Evolutionary conservation across 2,888 invertebrate species (phyloP), one percentile per base, ranked within the genome.

Genomic region (Melinaea menophilus): DNA sequence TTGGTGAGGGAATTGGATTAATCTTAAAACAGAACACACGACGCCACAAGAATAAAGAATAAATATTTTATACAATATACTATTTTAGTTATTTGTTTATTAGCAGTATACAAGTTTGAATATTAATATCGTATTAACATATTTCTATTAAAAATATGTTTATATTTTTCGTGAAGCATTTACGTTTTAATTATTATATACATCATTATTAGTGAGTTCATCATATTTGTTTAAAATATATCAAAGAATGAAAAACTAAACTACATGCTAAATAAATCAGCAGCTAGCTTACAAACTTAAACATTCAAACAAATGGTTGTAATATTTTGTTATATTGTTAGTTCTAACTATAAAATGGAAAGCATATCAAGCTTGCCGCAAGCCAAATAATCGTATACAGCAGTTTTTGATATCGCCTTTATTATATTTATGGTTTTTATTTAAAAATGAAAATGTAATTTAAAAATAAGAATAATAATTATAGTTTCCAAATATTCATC

Each of bases 361-460:
- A 51, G 11, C 51, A 22, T 4, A 31, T 31, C 51, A 31, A 51
- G 31, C 51, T 51, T n/a, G 51, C 31, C 31, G 31, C 51, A 51
- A 51, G 51, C 51, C 51, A 51, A 51, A 51, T 51, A 51, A 9
- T 51, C 12, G 31, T 31, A 51, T 51, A 51, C 51, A 51, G 31
- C 31, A 22, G 31, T 51, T 51, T 51, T 41, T 51, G 31, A 31
- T 51, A 51, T 51, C 22, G 22, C 31, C 9, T 41, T 48, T 51
- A 51, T 51, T 51, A 51, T 31, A 51, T 51, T 51, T 51, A 51
- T 51, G 31, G 31, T 31, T 31, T 48, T 51, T 31, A 31, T 31
- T 22, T 22, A 31, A 51, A 51, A 51, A 51, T 51, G 11, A 31
- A 31, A 31, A 31, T 5, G 22, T 48, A 5, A 37, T 37, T 37